Percentiles rank a stretch among this genome's conserved stretches.
These are phyloP conservation scores for Arctopsyche grandis DNA, from an alignment of 1,140 invertebrate species.

Conservation along the genomic window DNA sequence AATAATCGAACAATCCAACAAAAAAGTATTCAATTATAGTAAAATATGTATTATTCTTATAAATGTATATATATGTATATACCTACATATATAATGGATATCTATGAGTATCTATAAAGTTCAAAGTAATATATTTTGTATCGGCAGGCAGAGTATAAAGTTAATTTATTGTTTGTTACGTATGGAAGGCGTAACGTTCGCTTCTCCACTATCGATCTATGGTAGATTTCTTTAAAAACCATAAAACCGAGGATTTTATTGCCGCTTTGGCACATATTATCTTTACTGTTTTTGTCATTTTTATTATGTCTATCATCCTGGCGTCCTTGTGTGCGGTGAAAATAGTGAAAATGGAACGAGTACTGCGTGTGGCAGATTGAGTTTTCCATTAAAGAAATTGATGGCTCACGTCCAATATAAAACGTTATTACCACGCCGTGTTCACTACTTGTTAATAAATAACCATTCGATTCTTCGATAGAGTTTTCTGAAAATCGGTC, in stretches of 20 bases:
- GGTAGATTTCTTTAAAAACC: slow-evolving; percentile 7
- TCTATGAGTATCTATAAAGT: too few relatives aligned
- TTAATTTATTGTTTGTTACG: background rate
- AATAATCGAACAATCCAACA: too few relatives aligned
- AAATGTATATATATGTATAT: too few relatives aligned
- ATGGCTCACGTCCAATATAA: background rate
- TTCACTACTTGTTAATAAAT: too few relatives aligned
- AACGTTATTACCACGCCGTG: background rate
- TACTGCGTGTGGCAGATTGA: background rate
- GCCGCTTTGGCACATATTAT: background rate
- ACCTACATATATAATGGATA: too few relatives aligned
- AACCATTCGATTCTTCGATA: too few relatives aligned
- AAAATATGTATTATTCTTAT: too few relatives aligned
- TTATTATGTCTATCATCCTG: slow-evolving; percentile 20
- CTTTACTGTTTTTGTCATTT: slow-evolving; percentile 23
- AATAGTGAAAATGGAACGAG: background rate
- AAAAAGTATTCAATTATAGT: too few relatives aligned
- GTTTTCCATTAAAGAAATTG: background rate
- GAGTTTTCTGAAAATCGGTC: too few relatives aligned
- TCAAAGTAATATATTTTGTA: background rate
- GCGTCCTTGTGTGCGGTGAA: background rate
- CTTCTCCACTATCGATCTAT: background rate
- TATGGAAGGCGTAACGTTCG: background rate
- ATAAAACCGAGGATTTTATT: slow-evolving; percentile 15
- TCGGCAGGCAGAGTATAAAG: background rate